phyloP scores from a whole-genome alignment of 2,797 vertebrate genomes.

The Lacerta bilineata region DNA sequence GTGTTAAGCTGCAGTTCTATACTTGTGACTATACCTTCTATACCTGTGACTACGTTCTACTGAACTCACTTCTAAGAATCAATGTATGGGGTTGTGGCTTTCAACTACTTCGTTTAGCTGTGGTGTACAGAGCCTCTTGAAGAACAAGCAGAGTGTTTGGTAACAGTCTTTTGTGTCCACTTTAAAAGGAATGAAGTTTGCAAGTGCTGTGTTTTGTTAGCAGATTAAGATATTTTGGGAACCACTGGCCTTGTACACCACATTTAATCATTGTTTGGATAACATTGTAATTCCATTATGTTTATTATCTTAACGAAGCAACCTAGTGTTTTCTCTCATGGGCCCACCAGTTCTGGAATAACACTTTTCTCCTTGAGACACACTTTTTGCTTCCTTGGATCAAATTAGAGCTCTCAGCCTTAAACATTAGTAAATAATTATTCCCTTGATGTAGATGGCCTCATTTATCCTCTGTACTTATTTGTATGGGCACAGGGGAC shows the following conservation, averaged over 20 bases:
- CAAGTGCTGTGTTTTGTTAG: constrained; percentile 26
- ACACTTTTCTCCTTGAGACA: constrained; percentile 28
- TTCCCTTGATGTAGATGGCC: not conserved
- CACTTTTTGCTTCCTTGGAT: not conserved
- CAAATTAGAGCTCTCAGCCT: not conserved
- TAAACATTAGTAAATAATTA: not conserved
- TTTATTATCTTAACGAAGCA: constrained; percentile 36
- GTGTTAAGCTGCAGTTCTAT: too few relatives aligned
- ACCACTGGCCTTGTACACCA: constrained; percentile 23
- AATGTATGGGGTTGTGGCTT: too few relatives aligned
- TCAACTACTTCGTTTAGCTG: not conserved
- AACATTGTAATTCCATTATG: fast-evolving
- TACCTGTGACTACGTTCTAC: too few relatives aligned
- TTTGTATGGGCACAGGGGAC: not conserved
- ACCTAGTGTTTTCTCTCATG: not conserved
- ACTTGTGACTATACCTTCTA: too few relatives aligned
- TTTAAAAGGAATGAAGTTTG: constrained; percentile 29
- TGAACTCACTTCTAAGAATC: too few relatives aligned
- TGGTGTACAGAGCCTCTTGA: not conserved
- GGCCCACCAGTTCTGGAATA: not conserved
- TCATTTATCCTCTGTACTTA: not conserved
- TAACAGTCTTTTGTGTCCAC: constrained; percentile 1
- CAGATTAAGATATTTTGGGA: constrained; percentile 36
- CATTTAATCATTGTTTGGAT: constrained; percentile 31
- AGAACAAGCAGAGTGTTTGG: not conserved